Conservation (phyloP, 2,888 invertebrate species). For the Bellardia bayeri region DNA sequence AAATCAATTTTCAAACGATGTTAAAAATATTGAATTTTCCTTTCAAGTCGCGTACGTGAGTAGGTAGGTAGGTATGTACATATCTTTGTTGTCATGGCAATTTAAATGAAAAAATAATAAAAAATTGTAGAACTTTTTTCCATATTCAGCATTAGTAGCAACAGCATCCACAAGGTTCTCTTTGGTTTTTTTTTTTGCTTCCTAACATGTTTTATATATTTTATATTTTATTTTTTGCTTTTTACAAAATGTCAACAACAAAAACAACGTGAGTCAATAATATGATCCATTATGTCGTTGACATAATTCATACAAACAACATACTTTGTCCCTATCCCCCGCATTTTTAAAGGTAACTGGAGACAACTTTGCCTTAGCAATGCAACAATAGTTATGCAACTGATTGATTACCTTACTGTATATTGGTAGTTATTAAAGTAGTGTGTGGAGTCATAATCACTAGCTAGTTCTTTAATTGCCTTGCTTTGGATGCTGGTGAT, state of each 20-base stretch:
- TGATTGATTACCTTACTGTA: no score
- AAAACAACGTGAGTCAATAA: conserved; percentile 49
- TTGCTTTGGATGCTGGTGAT: no score
- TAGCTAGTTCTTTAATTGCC: no score
- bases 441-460: no score
- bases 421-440: no score
- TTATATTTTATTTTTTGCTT: conserved; percentile 6
- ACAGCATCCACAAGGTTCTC: conserved; percentile 9
- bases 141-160: conserved; percentile 15
- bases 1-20: conserved; percentile 31
- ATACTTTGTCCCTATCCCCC: neutral
- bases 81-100: conserved; percentile 24
- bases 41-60: neutral
- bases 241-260: neutral
- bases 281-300: conserved; percentile 57
- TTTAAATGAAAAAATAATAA: conserved; percentile 3
- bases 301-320: conserved; percentile 44
- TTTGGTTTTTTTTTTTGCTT: neutral
- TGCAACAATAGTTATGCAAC: no score
- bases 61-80: neutral
- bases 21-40: conserved; percentile 25
- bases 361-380: no score
- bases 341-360: no score
- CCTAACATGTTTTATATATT: neutral
- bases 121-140: conserved; percentile 22